Base-by-base conservation (phyloP, 2,113 vertebrate species). In the Potamarius usumacintae region DNA sequence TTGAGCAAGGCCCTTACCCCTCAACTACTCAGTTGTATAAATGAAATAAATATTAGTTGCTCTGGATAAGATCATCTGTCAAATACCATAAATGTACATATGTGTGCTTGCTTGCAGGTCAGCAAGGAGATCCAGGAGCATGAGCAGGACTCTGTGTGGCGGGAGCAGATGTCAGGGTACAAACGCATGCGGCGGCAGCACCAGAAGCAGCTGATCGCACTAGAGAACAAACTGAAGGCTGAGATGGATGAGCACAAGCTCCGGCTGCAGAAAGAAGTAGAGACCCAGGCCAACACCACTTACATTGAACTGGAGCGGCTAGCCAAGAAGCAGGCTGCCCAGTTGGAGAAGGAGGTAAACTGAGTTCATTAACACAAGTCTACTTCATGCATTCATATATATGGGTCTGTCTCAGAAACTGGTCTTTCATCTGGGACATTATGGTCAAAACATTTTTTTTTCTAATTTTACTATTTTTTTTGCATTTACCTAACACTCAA, bases 191-290 rank as follows among this genome's bases (percentile, higher is more conserved):
- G 97, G 95, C 97, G 98, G 96, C 98, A 99, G 96, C 98, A 99
- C 96, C 98, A 99, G 97, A 99, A 99, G 97, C 98, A 99, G 98
- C 97, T 99, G 96, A 99, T 99, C 93, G 98, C 98, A 92, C 96
- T 99, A 96, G 98, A 99, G 93, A 99, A 99, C 96, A 99, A 98
- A 96, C 95, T 99, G 93, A 99, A 99, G 97, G 97, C 98, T 86
- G 98, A 99, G 96, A 99, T 99, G 98, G 98, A 99, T 92, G 98
- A 99, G 96, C 98, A 99, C 95, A 97, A 97, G 95, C 98, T 99
- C 91, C 98, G 97, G 94, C 97, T 99, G 92, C 98, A 99, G 96
- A 99, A 99, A 94, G 98, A 99, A 96, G 97, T 98, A 95, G 98
- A 99, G 96, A 99, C 98, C 0, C 98, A 99, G 85, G 97, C 98